A percentile compares a stretch with the other conserved stretches of the same genome.
phyloP scores from a whole-genome alignment of 2,888 invertebrate species.

The Endotricha flammealis region DNA sequence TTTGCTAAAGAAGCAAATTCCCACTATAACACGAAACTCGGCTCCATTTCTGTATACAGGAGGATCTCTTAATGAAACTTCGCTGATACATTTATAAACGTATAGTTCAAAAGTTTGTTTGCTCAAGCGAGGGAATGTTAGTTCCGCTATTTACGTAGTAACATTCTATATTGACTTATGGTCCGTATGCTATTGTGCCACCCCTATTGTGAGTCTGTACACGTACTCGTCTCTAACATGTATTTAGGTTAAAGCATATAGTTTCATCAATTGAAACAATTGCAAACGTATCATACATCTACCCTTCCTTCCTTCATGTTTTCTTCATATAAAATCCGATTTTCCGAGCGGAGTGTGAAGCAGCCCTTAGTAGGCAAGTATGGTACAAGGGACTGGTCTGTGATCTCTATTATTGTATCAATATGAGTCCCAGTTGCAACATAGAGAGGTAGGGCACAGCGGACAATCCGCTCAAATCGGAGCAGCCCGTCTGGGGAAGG shows the following conservation, averaged over 20 bases:
- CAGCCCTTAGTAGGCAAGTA: too few species aligned
- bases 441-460: too few species aligned
- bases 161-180: neutral
- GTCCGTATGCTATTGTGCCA: neutral
- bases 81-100: neutral
- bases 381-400: too few species aligned
- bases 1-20: neutral
- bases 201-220: neutral
- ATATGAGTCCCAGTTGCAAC: too few species aligned
- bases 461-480: too few species aligned
- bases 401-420: too few species aligned
- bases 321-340: too few species aligned
- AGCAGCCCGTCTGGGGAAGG: too few species aligned
- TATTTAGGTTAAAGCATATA: neutral
- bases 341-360: too few species aligned
- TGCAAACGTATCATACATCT: too few species aligned
- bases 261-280: too few species aligned
- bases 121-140: neutral
- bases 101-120: neutral
- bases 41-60: neutral
- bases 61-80: constrained; percentile 1
- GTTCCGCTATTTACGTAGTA: neutral
- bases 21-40: neutral
- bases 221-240: neutral
- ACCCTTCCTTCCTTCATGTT: too few species aligned